Conservation (phyloP, 2,797 vertebrate genomes). For the Pristis pectinata region DNA sequence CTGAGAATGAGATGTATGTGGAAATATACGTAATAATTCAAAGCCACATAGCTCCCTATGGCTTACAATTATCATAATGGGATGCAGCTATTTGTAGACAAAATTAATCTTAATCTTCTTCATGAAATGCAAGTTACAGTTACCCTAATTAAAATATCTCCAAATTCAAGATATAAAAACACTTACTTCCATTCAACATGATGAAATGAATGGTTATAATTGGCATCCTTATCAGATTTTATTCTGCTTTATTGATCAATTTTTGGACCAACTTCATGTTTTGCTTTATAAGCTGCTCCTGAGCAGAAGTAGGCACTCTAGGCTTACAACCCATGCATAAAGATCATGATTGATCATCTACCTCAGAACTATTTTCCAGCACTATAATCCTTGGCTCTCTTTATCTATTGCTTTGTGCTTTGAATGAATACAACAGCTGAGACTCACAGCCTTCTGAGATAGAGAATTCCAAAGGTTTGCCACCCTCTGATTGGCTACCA, state of each 20-base stretch:
- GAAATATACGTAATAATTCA: neutral
- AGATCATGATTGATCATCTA: too few relatives aligned
- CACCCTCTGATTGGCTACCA: too few relatives aligned
- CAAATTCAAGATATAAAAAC: neutral
- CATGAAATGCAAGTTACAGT: neutral
- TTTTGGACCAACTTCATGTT: neutral
- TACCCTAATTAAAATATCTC: neutral
- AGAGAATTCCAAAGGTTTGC: too few relatives aligned
- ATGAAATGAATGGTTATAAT: too few relatives aligned
- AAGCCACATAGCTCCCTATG: neutral
- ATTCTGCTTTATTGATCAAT: neutral
- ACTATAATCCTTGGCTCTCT: too few relatives aligned
- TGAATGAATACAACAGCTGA: too few relatives aligned
- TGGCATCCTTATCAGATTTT: neutral
- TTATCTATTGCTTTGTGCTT: too few relatives aligned
- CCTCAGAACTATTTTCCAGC: too few relatives aligned
- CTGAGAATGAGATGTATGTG: neutral
- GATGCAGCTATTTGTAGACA: constrained; percentile 17
- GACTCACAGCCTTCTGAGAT: too few relatives aligned
- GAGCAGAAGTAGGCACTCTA: too few relatives aligned
- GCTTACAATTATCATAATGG: constrained; percentile 3
- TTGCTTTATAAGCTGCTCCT: neutral
- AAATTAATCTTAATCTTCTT: neutral
- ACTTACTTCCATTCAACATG: neutral
- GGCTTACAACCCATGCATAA: too few relatives aligned